phyloP scores from a whole-genome alignment of 2,888 invertebrate genomes.

The Corythucha ciliata region DNA sequence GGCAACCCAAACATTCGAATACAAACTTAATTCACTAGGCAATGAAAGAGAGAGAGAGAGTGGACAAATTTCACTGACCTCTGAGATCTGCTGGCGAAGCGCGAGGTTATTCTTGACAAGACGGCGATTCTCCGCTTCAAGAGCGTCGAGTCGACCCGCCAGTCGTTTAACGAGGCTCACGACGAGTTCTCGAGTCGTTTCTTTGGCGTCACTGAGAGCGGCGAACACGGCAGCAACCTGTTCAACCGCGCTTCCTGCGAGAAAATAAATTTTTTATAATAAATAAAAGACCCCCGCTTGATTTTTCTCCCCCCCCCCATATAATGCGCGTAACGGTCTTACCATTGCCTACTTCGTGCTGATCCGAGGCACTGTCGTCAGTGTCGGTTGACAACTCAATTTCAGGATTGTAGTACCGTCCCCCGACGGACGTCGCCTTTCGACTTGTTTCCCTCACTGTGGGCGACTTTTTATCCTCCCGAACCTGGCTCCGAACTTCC shows the following conservation, averaged over 20 bases:
- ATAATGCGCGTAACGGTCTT: no score
- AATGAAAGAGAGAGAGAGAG: no score
- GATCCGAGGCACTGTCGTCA: conserved; percentile 46
- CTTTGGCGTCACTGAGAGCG: conserved; percentile 38
- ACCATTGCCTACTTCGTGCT: conserved; percentile 26
- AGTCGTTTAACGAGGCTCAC: conserved; percentile 37
- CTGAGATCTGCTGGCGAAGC: conserved; percentile 30
- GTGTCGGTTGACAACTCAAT: conserved; percentile 64
- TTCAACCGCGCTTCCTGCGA: conserved; percentile 36
- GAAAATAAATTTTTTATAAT: conserved; percentile 3
- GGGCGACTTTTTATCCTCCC: conserved; percentile 3
- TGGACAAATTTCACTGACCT: no score
- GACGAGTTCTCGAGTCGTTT: conserved; percentile 37
- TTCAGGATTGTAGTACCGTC: conserved; percentile 49
- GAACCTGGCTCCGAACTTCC: background rate
- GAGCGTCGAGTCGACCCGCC: conserved; percentile 34
- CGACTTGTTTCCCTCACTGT: conserved; percentile 6
- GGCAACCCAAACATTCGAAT: no score
- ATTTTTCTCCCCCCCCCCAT: no score
- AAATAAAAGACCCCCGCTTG: no score
- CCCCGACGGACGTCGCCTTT: no score
- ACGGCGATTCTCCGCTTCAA: conserved; percentile 33
- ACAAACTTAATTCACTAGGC: no score
- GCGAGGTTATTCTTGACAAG: conserved; percentile 30
- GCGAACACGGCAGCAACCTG: conserved; percentile 39